Conservation (phyloP, 2,797 vertebrate genomes). For the Pseudopleuronectes americanus region DNA sequence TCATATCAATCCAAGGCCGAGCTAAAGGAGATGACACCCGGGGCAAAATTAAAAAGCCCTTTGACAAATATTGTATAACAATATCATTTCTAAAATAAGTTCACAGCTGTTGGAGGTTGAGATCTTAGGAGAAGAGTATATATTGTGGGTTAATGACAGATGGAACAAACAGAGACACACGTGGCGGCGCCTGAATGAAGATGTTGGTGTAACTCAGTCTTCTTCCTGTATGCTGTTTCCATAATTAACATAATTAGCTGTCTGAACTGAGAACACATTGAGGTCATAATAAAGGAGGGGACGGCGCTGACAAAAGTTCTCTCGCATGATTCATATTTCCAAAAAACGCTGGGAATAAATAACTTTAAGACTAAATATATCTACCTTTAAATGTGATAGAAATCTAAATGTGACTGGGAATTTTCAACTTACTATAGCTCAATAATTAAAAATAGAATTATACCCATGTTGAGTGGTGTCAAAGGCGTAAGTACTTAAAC, state of each 20-base stretch:
- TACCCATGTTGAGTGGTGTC: no score
- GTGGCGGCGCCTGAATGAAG: not conserved
- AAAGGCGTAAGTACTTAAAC: no score
- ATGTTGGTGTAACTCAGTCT: conserved; percentile 5
- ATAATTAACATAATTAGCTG: conserved; percentile 22
- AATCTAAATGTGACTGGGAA: not conserved
- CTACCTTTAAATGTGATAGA: no score
- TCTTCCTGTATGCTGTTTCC: conserved; percentile 16
- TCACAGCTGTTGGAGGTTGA: conserved; percentile 13
- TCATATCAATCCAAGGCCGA: conserved; percentile 31
- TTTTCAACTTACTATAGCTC: not conserved
- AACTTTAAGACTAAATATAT: not conserved
- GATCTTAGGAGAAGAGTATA: conserved; percentile 3
- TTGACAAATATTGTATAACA: conserved; percentile 29
- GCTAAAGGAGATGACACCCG: conserved; percentile 30
- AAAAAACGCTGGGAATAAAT: not conserved
- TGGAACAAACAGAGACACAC: conserved; percentile 6
- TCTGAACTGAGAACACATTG: not conserved
- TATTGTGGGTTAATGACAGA: conserved; percentile 17
- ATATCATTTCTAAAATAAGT: conserved; percentile 34
- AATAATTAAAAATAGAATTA: no score
- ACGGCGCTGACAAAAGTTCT: not conserved
- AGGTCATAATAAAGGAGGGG: not conserved
- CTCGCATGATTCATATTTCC: not conserved
- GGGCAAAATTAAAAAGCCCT: conserved; percentile 43